Base-by-base conservation (phyloP, 2,888 invertebrate species). In the Ophion ellenae region DNA sequence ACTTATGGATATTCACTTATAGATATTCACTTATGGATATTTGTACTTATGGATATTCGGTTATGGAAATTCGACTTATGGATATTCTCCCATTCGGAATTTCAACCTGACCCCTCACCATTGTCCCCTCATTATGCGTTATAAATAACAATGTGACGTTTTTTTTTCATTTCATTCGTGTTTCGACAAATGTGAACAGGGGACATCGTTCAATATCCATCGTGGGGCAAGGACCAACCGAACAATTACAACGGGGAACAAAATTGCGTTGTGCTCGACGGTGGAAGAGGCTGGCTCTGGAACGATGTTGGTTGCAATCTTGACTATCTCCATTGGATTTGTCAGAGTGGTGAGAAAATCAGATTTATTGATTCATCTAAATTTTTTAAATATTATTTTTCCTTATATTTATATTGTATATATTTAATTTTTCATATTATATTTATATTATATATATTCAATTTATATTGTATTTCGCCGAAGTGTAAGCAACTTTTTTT, bases 171-270 rank as follows among this genome's bases (percentile, higher is more conserved):
- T 61, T 77, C 59, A 81, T 73, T 17, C 64, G 70, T 71, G 2
- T 76, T 20, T 78, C 80, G 86, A 86, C 59, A 32, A 36, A 59
- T 59, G 10, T 5, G 57, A 66, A 79, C 90, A 98, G 98, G 97
- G 70, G 97, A 97, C 90, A 94, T 97, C 77, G 97, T 98, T 10
- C 96, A 96, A 9, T 96, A 96, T 90, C 97, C 98, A 5, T 96
- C 97, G 0, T 98, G 98, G 98, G 98, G 98, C 75, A 97, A 98
- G 93, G 98, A 98, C 92, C 98, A 98, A 92, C 98, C 98, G 0
- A 98, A 98, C 94, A 98, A 98, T 93, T 98, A 98, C 95, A 98
- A 98, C 93, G 98, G 98, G 0, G 98, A 98, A 91, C 98, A 98
- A 94, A 98, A 98, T 94, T 98, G 98, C 94, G 98, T 97, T n/a